These are phyloP conservation scores for Hyphantria cunea DNA, from an alignment of 1,140 invertebrate species.

Conservation along the genomic window DNA sequence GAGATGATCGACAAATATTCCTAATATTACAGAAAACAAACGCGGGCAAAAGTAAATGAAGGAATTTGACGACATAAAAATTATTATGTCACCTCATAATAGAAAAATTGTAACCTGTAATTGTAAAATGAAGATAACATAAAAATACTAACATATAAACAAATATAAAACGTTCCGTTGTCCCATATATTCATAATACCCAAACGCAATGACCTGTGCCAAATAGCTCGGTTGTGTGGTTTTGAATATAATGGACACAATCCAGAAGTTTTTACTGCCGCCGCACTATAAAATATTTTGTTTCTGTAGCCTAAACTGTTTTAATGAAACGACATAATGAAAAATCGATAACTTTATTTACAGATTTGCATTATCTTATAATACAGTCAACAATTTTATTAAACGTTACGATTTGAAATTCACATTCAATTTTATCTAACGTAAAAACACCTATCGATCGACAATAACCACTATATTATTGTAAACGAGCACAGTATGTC, in stretches of 20 bases:
- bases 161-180: conserved; percentile 24
- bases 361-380: conserved; percentile 77
- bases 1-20: too few relatives aligned
- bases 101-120: too few relatives aligned
- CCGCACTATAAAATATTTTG: conserved; percentile 24
- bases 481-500: conserved; percentile 39
- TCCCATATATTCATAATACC: conserved; percentile 27
- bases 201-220: conserved; percentile 39
- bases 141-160: conserved; percentile 15
- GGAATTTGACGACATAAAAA: too few relatives aligned
- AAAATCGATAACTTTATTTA: conserved; percentile 80
- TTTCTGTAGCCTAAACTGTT: conserved; percentile 12
- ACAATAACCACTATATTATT: conserved; percentile 65
- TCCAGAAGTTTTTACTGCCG: conserved; percentile 63
- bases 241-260: conserved; percentile 67
- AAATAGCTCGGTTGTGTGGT: conserved; percentile 52
- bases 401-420: conserved; percentile 72
- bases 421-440: conserved; percentile 76
- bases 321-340: conserved; percentile 30
- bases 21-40: too few relatives aligned
- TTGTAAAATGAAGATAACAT: background rate
- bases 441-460: conserved; percentile 70
- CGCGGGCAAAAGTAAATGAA: too few relatives aligned
- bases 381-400: conserved; percentile 78
- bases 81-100: too few relatives aligned